phyloP scores from a whole-genome alignment of 2,797 vertebrate genomes.

The Eidolon dupreanum region DNA sequence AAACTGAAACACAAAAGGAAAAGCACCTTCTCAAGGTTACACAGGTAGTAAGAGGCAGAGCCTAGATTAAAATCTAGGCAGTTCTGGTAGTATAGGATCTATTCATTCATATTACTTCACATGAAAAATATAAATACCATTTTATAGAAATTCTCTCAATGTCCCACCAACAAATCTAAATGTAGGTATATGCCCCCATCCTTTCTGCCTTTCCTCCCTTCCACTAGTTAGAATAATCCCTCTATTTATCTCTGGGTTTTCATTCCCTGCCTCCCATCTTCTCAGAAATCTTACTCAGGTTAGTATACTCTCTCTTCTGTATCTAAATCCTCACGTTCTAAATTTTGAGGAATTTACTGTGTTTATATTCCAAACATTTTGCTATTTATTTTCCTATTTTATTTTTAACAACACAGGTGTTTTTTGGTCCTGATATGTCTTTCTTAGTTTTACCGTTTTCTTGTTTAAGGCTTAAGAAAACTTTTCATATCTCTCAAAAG shows the following conservation, averaged over 20 bases:
- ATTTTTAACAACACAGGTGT: neutral
- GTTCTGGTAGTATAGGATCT: neutral
- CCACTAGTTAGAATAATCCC: neutral
- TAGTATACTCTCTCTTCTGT: neutral
- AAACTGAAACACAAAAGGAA: neutral
- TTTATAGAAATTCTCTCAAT: neutral
- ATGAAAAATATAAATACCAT: neutral
- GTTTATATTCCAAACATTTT: neutral
- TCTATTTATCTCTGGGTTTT: neutral
- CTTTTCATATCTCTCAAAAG: neutral
- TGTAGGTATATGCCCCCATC: accelerated
- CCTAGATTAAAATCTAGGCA: neutral
- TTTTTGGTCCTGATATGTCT: neutral
- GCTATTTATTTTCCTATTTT: neutral
- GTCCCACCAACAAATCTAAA: neutral
- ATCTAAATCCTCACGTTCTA: neutral
- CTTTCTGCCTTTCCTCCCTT: neutral
- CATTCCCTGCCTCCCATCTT: neutral
- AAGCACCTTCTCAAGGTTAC: neutral
- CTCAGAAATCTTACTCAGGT: neutral
- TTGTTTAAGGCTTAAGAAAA: neutral
- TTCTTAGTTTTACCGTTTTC: neutral
- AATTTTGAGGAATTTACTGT: neutral
- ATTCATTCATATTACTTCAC: neutral
- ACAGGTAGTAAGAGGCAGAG: neutral